Conservation (phyloP, 2,113 vertebrate genomes). For the human region GRCh38 chr14:47273001-47273500, state of each 20-base stretch:
- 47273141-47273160: neutral
- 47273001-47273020: neutral
- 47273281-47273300: constrained; percentile 27
- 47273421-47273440: constrained; percentile 5
- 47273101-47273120: neutral
- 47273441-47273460: neutral
- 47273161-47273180: neutral
- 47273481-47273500: neutral
- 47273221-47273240: constrained; percentile 18
- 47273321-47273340: neutral
- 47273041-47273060: neutral
- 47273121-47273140: constrained; percentile 11
- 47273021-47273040: neutral
- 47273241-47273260: neutral
- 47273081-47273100: neutral
- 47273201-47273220: constrained; percentile 14
- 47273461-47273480: neutral
- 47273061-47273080: neutral
- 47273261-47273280: neutral
- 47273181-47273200: neutral
- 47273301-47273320: neutral
- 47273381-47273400: neutral
- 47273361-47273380: neutral
- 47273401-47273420: neutral
- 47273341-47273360: neutral